Conservation (phyloP, 2,113 vertebrate genomes). For the Pterocles orientalis region DNA sequence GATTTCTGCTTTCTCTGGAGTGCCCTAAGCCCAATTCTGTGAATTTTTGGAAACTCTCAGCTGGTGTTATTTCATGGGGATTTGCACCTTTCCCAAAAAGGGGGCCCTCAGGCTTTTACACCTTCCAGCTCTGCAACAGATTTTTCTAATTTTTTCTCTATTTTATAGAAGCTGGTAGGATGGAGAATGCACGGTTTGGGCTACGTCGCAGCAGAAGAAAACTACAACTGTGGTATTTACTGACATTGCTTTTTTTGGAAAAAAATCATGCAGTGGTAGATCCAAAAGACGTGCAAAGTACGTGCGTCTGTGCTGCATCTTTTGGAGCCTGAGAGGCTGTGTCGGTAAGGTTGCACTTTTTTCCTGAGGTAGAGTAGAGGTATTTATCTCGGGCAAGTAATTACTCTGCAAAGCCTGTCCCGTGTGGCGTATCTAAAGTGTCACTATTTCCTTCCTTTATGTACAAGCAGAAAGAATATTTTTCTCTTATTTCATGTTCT, state of each 20-base stretch:
- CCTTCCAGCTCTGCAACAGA: constrained; percentile 4
- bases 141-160: neutral
- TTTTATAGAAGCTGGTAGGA: constrained; percentile 68
- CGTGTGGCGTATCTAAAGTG: neutral
- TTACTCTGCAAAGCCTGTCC: neutral
- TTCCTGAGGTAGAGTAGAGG: neutral
- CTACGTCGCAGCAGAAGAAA: constrained; percentile 63
- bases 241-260: constrained; percentile 79
- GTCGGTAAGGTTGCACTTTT: neutral
- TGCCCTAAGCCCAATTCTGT: neutral
- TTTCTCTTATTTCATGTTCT: neutral
- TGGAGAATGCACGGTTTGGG: constrained; percentile 61
- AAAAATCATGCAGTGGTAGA: constrained; percentile 75
- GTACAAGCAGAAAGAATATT: neutral
- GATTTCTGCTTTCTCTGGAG: neutral
- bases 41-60: neutral
- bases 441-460: neutral
- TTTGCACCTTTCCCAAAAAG: neutral
- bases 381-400: neutral
- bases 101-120: neutral
- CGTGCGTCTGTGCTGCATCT: constrained; percentile 56
- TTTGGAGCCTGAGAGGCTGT: constrained; percentile 9
- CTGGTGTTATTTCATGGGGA: neutral
- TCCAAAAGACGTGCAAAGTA: constrained; percentile 61
- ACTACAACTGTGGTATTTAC: constrained; percentile 75